Percentiles rank a stretch among this genome's conserved stretches.
Conservation (phyloP, 2,797 vertebrate species). For the Poeciliopsis presidionis region DNA sequence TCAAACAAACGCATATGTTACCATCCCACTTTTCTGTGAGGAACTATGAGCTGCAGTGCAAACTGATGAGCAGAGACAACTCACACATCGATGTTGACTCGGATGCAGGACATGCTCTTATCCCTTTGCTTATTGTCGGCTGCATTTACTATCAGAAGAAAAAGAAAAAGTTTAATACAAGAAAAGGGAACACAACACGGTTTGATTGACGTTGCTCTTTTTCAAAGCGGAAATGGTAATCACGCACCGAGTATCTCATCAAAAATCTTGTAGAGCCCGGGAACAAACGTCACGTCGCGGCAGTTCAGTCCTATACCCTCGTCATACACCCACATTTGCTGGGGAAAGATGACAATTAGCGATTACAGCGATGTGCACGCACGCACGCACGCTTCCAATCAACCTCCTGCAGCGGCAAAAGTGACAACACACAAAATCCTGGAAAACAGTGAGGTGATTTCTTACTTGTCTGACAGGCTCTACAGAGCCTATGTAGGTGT, state of each 20-base stretch:
- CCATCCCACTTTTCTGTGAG: background rate
- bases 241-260: conserved; percentile 97
- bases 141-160: conserved; percentile 87
- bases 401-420: conserved; percentile 2
- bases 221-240: background rate
- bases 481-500: conserved; percentile 97
- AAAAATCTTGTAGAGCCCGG: conserved; percentile 99
- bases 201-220: background rate
- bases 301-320: conserved; percentile 88
- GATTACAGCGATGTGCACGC: background rate
- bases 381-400: background rate
- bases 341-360: conserved; percentile 13
- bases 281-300: conserved; percentile 94
- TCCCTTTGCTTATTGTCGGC: conserved; percentile 99
- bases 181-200: background rate
- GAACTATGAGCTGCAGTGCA: conserved; percentile 2
- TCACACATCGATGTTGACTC: conserved; percentile 93
- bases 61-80: conserved; percentile 57
- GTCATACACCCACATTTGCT: conserved; percentile 99
- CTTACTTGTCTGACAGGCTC: conserved; percentile 92
- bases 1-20: conserved; percentile 13
- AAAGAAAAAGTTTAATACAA: background rate
- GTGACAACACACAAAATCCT: background rate
- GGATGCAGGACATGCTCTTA: conserved; percentile 93
- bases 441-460: background rate